Evolutionary conservation across 2,113 vertebrate species (phyloP), one percentile per base, ranked within the genome.

Genomic region (Mormoops blainvillei): DNA sequence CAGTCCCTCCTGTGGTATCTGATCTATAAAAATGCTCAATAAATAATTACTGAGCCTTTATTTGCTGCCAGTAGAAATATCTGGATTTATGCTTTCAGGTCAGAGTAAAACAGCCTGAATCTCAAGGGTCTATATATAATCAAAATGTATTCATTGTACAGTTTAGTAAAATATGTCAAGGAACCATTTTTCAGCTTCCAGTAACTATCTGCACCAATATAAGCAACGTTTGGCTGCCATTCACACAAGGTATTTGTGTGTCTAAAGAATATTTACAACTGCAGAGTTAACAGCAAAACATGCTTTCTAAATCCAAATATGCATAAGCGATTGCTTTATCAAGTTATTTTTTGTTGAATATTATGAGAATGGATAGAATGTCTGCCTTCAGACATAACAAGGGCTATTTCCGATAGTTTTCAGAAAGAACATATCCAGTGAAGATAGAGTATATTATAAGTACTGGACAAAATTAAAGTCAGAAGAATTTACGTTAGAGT

Each of bases 391-490:
- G 76, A 38, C 22, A 73, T 74, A 74, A 70, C 4, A 78, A 11
- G 54, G 36, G 26, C 28, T 94, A 82, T 58, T 95, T 94, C 85
- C 61, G 36, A 83, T 26, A 71, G 26, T 56, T 67, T 87, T 93
- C 56, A 65, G 52, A 93, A 92, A 92, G 45, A 28, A 70, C 22
- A 58, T 31, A 81, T 13, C 26, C 84, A 94, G 45, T 76, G 31
- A 74, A 84, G 68, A 88, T 0, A 65, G 36, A 84, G 18, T 48
- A 80, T 22, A 33, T 65, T 36, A 89, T 36, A 26, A 54, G 22
- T 14, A 22, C 77, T 86, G 43, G 73, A 33, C 20, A 88, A 87
- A 94, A 94, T 65, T 94, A 82, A 90, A 95, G 73, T 86, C 73
- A 61, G 71, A 65, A 58, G 48, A 67, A 91, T 58, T 85, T 84